Base-by-base conservation (phyloP, 1,140 invertebrate genomes). In the Saccostrea cuccullata region DNA sequence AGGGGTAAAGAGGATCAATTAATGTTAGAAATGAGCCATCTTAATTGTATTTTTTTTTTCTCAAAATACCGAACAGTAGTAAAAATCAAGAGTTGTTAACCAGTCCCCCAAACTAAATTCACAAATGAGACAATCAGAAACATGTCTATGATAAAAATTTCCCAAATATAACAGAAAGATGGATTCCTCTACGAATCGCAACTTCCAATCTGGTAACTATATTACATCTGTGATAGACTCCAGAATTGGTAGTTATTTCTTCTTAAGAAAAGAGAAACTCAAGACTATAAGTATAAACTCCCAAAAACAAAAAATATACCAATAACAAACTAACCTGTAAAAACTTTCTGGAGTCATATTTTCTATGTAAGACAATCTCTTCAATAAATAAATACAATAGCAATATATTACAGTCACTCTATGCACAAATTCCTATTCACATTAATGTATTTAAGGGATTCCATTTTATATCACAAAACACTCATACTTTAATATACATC, bases 371-470 rank as follows among this genome's bases (percentile, higher is more conserved):
- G 70, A 77, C 70, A 77, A 77, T 77, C 70, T 77, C 70, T 36
- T 30, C 26, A 77, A 77, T 77, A 77, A 77, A 77, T 77, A 77
- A 77, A 77, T 77, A 77, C 70, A 30, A 5, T 30, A 77, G 15
- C 9, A 36, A 36, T 77, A 77, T 77, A 77, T 77, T 77, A 77
- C 70, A 77, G 11, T 73, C 1, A 77, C 23, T 77, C 26, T 77
- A 26, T 77, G 30, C 70, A 77, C 70, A 77, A 73, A 30, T 77
- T 77, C 70, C 15, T 11, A 15, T 77, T 30, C 70, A 77, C 11
- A 77, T 47, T 47, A 47, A 77, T 77, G 13, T 13, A 77, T 30
- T 9, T 12, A 77, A 77, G 13, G 30, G 26, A 77, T 36, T 77
- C 70, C 23, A 77, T 12, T 36, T 30, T 15, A 77, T 36, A 77